Base-by-base conservation (phyloP, 92 coral and sea anemone species). In the Zoanthus sociatus region DNA sequence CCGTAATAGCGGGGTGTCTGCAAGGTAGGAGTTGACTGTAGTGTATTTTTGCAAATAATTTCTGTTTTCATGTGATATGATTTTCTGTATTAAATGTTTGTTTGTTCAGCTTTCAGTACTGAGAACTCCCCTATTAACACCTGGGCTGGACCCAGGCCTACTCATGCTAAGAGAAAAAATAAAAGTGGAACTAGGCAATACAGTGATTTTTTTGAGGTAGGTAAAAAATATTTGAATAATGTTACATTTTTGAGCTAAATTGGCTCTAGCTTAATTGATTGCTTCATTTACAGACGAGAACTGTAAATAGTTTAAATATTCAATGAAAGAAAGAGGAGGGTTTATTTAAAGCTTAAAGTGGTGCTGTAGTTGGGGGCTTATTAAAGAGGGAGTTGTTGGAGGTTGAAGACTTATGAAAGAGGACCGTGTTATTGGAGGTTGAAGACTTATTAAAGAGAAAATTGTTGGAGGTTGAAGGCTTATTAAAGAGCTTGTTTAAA, bases 61-160 rank as follows among this genome's bases (percentile, higher is more conserved):
- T n/a, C n/a, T n/a, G n/a, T n/a, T n/a, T n/a, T n/a, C n/a, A n/a
- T n/a, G n/a, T 33, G 42, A 31, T 10, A 69, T 11, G 9, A 26
- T 30, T 18, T 18, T 18, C 42, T 30, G 13, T 69, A 9, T 44
- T 16, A 4, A 17, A 46, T n/a, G 17, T 33, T 6, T 9, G 17
- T 30, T 3, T 31, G 26, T 37, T 10, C 77, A 96, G 99, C 96
- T 14, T 83, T 97, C 76, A 97, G 99, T 77, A 92, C 98, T 37
- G 95, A 97, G 84, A 97, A 89, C 82, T 90, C 94, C 0, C 88
- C 90, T 6, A 92, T 95, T 18, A 95, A 87, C 83, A 88, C 96
- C 20, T 90, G 94, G 96, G 90, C 95, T 67, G 95, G 98, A 26
- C 79, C 94, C 79, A 94, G 94, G 87, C 91, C 98, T 17, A 54